phyloP scores from a whole-genome alignment of 2,113 vertebrate genomes.

The Cyprinodon variegatus region DNA sequence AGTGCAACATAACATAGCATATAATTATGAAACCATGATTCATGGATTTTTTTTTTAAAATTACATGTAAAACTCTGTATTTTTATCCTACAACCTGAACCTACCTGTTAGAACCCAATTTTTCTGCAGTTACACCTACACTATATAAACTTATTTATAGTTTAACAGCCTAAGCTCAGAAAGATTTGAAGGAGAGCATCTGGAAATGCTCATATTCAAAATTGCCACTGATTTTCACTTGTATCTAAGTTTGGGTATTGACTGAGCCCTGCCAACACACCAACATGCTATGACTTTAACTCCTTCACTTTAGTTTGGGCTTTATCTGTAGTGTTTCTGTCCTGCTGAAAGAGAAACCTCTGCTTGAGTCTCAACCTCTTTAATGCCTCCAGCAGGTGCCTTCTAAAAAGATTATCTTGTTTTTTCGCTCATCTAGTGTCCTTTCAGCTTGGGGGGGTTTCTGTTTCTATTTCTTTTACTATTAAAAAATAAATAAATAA shows the following conservation, averaged over 20 bases:
- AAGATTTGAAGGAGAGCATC: background rate
- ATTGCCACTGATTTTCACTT: background rate
- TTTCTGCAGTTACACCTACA: background rate
- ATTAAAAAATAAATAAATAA: too few species aligned
- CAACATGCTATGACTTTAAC: background rate
- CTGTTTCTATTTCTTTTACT: too few species aligned
- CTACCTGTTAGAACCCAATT: background rate
- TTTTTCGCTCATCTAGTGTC: too few species aligned
- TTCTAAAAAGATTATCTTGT: too few species aligned
- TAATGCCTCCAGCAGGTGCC: too few species aligned
- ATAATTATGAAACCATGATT: background rate
- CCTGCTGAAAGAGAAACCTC: background rate
- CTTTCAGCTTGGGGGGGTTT: too few species aligned
- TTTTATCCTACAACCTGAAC: background rate
- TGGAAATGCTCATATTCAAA: background rate
- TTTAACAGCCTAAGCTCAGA: background rate
- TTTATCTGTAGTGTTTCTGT: too few species aligned
- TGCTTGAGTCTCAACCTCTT: too few species aligned
- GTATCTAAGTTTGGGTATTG: background rate
- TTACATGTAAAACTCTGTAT: background rate
- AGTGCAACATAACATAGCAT: background rate
- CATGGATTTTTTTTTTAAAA: background rate
- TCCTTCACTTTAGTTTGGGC: background rate
- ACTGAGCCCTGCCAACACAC: background rate
- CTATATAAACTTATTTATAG: background rate